These are phyloP conservation scores for Pelusios castaneus DNA, from an alignment of 2,113 vertebrate genomes.

Conservation along the genomic window DNA sequence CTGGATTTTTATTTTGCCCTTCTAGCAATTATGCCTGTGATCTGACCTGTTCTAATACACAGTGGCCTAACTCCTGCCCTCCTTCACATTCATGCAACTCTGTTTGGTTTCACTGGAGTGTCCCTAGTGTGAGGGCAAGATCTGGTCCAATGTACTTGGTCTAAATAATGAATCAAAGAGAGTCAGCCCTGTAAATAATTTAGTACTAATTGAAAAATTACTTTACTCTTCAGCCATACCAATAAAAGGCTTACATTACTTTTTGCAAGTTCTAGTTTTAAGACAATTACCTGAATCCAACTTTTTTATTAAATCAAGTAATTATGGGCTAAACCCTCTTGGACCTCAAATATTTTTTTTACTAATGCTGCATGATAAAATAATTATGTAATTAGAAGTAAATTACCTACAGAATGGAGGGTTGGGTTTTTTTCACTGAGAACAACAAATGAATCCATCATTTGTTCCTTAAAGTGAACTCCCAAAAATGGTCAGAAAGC, in stretches of 20 bases:
- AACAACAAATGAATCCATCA: neutral
- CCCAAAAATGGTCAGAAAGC: neutral
- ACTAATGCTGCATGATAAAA: neutral
- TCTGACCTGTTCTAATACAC: neutral
- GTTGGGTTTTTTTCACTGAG: neutral
- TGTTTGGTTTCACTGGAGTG: neutral
- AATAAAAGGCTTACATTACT: neutral
- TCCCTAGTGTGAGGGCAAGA: neutral
- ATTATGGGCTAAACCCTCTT: neutral
- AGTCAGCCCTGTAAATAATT: neutral
- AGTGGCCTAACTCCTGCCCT: neutral
- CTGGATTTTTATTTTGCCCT: neutral
- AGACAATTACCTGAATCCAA: neutral
- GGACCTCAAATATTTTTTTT: accelerated
- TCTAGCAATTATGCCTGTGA: neutral
- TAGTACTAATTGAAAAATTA: accelerated
- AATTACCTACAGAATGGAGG: neutral
- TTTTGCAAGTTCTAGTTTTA: neutral
- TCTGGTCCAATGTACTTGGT: neutral
- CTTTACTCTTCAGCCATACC: accelerated
- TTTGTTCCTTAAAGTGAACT: neutral
- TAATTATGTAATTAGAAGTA: neutral
- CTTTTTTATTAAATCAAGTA: neutral
- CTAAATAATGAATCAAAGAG: neutral
- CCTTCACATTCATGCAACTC: neutral